A percentile compares a stretch with the other conserved stretches of the same genome.
Evolutionary conservation across 2,113 vertebrate species (phyloP).

Genomic region (Clarias gariepinus): DNA sequence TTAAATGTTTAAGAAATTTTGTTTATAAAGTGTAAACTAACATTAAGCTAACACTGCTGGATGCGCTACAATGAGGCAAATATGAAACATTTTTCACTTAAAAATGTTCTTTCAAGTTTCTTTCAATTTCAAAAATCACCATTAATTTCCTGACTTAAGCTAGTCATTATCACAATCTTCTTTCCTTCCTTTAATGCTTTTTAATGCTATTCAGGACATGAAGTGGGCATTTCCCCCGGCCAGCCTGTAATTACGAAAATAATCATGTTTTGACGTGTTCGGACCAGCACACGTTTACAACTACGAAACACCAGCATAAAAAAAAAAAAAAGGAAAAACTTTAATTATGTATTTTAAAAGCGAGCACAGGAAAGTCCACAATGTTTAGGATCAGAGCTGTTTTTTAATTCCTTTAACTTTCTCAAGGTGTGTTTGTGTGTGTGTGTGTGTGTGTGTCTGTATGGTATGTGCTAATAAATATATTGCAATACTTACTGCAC

Average conservation of each 20-base stretch:
- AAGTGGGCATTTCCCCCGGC: not conserved
- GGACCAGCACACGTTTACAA: conserved; percentile 5
- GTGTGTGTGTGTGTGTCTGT: conserved; percentile 45
- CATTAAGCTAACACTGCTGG: too few relatives aligned
- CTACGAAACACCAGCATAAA: conserved; percentile 38
- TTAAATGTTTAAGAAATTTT: not conserved
- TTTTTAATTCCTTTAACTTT: conserved; percentile 47
- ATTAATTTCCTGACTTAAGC: not conserved
- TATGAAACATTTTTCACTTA: not conserved
- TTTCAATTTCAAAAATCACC: too few relatives aligned
- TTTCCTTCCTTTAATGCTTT: too few relatives aligned
- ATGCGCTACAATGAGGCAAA: not conserved
- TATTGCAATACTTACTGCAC: not conserved
- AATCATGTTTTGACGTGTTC: not conserved
- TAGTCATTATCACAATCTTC: not conserved
- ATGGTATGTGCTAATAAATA: conserved; percentile 6
- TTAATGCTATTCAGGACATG: not conserved
- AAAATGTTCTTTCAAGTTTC: not conserved
- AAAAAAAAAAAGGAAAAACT: not conserved
- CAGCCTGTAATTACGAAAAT: not conserved
- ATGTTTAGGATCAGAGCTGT: not conserved
- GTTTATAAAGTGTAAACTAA: not conserved
- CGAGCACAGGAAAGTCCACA: not conserved
- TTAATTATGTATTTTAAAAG: not conserved
- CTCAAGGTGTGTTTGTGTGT: conserved; percentile 58